Evolutionary conservation across 2,797 vertebrate genomes (phyloP).

Genomic region (Peromyscus aztecus): DNA sequence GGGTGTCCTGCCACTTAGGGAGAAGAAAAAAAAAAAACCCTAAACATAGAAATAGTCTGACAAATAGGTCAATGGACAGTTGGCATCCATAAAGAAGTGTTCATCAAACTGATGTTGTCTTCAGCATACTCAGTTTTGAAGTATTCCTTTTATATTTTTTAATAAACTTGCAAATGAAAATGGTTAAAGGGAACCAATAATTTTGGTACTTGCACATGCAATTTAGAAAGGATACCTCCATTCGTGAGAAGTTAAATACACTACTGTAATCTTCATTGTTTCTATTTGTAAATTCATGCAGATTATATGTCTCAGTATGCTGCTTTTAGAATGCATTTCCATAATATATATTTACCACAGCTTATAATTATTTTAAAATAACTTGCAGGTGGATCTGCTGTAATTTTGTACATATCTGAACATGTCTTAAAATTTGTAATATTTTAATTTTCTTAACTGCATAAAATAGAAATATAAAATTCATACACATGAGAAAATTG

Average conservation of each 20-base stretch:
- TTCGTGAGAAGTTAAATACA: slow-evolving; percentile 34
- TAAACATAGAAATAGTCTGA: background rate
- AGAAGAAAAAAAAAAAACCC: background rate
- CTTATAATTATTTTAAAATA: slow-evolving; percentile 59
- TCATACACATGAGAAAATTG: slow-evolving; percentile 4
- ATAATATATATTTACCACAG: slow-evolving; percentile 48
- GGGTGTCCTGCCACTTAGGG: background rate
- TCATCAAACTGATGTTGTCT: slow-evolving; percentile 31
- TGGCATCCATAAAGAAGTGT: background rate
- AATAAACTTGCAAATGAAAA: slow-evolving; percentile 42
- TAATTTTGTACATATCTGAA: slow-evolving; percentile 65
- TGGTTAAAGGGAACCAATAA: slow-evolving; percentile 14
- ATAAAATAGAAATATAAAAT: slow-evolving; percentile 53
- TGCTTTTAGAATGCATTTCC: slow-evolving; percentile 59
- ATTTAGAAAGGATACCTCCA: slow-evolving; percentile 63
- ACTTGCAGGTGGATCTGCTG: background rate
- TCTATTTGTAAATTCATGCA: slow-evolving; percentile 27
- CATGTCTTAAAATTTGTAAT: slow-evolving; percentile 39
- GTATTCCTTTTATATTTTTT: slow-evolving; percentile 32
- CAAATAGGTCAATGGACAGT: background rate
- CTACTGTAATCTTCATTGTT: slow-evolving; percentile 68
- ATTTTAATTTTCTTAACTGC: slow-evolving; percentile 27
- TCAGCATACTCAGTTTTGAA: slow-evolving; percentile 21
- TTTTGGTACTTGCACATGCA: background rate
- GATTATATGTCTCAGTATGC: slow-evolving; percentile 16